A percentile compares a stretch with the other conserved stretches of the same genome.
Conservation (phyloP, 2,888 invertebrate genomes). For the Cataglyphis cursor region DNA sequence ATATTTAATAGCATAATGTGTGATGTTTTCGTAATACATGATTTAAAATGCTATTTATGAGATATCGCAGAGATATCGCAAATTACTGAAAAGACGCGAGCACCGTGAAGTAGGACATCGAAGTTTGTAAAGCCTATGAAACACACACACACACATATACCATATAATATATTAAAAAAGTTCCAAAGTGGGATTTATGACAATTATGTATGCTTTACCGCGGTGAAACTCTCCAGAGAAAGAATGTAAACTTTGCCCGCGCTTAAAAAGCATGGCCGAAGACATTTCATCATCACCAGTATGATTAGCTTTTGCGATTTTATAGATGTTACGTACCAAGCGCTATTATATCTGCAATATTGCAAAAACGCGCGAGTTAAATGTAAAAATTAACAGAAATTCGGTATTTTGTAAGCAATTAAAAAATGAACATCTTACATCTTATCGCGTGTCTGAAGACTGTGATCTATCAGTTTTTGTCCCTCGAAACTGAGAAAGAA, state of each 20-base stretch:
- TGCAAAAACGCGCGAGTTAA: not conserved
- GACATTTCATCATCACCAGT: conserved; percentile 22
- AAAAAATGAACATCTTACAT: conserved; percentile 22
- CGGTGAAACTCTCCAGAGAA: conserved; percentile 43
- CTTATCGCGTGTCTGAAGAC: not conserved
- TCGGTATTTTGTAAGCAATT: not conserved
- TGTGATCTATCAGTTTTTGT: conserved; percentile 60
- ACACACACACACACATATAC: not conserved
- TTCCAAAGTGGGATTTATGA: not conserved
- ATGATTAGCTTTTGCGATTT: conserved; percentile 48
- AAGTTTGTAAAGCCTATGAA: conserved; percentile 24
- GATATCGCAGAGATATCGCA: not conserved
- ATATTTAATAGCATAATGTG: not conserved
- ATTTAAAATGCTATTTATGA: not conserved
- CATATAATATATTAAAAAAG: not conserved
- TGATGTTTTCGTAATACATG: not conserved
- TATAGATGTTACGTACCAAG: conserved; percentile 52
- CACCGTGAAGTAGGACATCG: conserved; percentile 37
- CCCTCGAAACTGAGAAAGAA: conserved; percentile 55
- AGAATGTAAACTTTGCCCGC: conserved; percentile 48
- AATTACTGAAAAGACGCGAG: not conserved
- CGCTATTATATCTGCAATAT: conserved; percentile 39
- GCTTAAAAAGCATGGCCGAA: conserved; percentile 15
- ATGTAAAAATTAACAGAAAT: not conserved
- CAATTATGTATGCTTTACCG: not conserved